These are phyloP conservation scores for Datnioides undecimradiatus DNA, from an alignment of 2,113 vertebrate genomes.

Conservation along the genomic window DNA sequence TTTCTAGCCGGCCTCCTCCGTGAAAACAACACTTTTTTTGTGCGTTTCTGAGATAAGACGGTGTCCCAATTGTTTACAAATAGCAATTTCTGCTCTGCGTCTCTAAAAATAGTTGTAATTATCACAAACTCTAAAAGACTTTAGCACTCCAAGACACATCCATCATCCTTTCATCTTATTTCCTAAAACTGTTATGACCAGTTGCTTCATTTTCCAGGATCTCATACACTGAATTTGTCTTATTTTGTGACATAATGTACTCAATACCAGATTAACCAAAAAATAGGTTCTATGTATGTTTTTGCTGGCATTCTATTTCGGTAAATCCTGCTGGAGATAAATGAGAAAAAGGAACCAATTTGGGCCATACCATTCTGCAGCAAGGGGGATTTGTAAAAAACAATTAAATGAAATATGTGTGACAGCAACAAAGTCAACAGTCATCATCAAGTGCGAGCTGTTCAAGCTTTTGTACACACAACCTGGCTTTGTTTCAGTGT, in stretches of 20 bases:
- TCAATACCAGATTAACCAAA: conserved; percentile 32
- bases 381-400: conserved; percentile 19
- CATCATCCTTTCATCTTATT: not conserved
- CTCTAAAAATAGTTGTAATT: conserved; percentile 35
- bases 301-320: conserved; percentile 16
- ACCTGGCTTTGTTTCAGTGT: not conserved
- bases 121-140: conserved; percentile 24
- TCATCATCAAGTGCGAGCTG: not conserved
- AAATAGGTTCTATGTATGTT: conserved; percentile 5
- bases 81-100: conserved; percentile 1
- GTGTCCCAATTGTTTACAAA: conserved; percentile 33
- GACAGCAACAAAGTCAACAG: not conserved
- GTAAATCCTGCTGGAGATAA: conserved; percentile 43
- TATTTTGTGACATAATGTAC: conserved; percentile 20
- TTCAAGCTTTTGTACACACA: not conserved
- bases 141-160: not conserved
- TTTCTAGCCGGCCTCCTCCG: conserved; percentile 25
- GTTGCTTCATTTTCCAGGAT: not conserved
- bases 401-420: conserved; percentile 32
- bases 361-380: conserved; percentile 18
- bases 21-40: conserved; percentile 30
- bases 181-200: not conserved
- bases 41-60: conserved; percentile 24
- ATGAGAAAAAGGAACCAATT: conserved; percentile 30
- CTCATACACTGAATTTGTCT: not conserved